Conservation (phyloP, 2,113 vertebrate genomes). For the Spilogale gracilis region DNA sequence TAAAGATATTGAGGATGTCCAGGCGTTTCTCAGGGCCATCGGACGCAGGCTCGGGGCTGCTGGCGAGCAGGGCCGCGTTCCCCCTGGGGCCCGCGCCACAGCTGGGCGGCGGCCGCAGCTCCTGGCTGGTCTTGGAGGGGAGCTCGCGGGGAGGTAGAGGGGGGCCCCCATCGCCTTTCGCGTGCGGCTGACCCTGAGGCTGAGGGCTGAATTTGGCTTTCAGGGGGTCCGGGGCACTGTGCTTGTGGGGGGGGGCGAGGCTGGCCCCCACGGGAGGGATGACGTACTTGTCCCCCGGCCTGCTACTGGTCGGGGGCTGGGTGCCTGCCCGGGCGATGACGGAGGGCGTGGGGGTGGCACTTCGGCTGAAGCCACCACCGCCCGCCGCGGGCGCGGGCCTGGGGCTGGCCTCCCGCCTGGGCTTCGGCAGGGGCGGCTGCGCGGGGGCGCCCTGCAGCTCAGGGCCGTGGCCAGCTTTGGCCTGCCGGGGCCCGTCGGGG, state of each 20-base stretch:
- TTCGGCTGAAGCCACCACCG: conserved; percentile 85
- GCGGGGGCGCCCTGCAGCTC: conserved; percentile 81
- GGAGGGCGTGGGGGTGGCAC: conserved; percentile 79
- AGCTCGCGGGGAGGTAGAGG: conserved; percentile 86
- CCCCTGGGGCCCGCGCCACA: conserved; percentile 78
- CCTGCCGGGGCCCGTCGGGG: conserved; percentile 83
- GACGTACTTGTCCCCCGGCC: conserved; percentile 87
- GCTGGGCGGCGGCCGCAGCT: conserved; percentile 85
- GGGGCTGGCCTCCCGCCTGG: conserved; percentile 88
- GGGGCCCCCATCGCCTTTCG: conserved; percentile 82
- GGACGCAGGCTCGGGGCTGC: conserved; percentile 88
- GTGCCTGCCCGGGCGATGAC: conserved; percentile 82
- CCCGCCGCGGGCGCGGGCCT: conserved; percentile 77
- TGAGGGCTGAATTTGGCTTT: conserved; percentile 86
- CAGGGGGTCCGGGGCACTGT: conserved; percentile 86
- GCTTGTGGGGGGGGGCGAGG: conserved; percentile 90
- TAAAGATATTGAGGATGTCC: conserved; percentile 93
- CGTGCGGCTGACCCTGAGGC: conserved; percentile 80
- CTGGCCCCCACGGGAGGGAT: conserved; percentile 84
- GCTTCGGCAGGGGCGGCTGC: conserved; percentile 73
- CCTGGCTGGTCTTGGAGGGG: conserved; percentile 82
- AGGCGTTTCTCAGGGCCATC: conserved; percentile 89
- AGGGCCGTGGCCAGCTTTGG: conserved; percentile 85
- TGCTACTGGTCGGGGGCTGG: conserved; percentile 79
- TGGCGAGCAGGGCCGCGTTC: conserved; percentile 83